phyloP scores from a whole-genome alignment of 2,888 invertebrate genomes.

The Ommatoiulus sabulosus region DNA sequence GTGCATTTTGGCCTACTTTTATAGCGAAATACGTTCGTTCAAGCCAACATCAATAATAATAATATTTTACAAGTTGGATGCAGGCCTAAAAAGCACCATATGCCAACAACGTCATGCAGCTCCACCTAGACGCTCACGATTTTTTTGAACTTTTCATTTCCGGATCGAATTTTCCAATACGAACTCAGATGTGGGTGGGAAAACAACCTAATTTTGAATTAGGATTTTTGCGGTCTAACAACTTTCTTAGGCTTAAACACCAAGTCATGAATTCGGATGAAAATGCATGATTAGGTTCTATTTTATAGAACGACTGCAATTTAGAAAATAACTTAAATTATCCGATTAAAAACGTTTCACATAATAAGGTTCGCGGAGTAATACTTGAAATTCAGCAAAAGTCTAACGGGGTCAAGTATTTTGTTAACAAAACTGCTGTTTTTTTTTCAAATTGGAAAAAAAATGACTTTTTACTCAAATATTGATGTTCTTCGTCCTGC shows the following conservation, averaged over 20 bases:
- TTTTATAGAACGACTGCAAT: not conserved
- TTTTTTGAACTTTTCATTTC: not conserved
- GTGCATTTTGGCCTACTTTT: not conserved
- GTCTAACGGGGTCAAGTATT: not conserved
- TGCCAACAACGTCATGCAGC: constrained; percentile 3
- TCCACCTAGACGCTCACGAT: not conserved
- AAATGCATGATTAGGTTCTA: not conserved
- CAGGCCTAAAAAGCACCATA: constrained; percentile 15
- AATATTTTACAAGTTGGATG: constrained; percentile 20
- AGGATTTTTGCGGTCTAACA: not conserved
- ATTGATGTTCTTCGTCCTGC: no score
- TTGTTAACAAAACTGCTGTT: no score
- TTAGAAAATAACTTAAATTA: not conserved
- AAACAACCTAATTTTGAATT: constrained; percentile 9
- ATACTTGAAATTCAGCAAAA: not conserved
- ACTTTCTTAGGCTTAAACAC: not conserved
- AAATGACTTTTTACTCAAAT: no score
- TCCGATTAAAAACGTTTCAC: not conserved
- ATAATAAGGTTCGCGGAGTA: no score
- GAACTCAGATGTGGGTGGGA: not conserved
- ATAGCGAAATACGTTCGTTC: not conserved
- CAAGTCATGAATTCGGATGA: constrained; percentile 2
- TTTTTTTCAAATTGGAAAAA: no score
- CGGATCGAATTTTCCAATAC: constrained; percentile 21
- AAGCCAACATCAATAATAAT: constrained; percentile 27